Conservation (phyloP, 2,113 vertebrate genomes). For the Candoia aspera region DNA sequence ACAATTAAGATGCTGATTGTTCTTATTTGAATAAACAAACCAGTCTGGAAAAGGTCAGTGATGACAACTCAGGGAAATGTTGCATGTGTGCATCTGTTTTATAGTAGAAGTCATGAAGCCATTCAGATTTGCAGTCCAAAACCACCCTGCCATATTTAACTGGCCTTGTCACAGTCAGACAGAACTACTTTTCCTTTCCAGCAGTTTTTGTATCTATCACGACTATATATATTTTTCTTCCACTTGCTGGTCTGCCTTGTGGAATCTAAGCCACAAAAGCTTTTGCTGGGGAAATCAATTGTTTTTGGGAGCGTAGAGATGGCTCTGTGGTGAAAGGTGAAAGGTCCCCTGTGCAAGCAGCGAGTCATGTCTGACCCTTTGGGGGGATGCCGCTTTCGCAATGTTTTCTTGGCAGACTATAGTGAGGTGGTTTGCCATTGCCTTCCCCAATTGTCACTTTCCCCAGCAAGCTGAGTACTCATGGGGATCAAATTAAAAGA, state of each 20-base stretch:
- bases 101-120: not conserved
- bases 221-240: not conserved
- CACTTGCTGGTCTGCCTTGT: not conserved
- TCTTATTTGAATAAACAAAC: constrained; percentile 39
- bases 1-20: constrained; percentile 45
- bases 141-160: not conserved
- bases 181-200: not conserved
- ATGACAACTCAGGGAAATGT: not conserved
- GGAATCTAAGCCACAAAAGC: too few relatives aligned
- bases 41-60: not conserved
- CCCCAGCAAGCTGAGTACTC: too few relatives aligned
- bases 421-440: too few relatives aligned
- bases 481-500: not conserved
- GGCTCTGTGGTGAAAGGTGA: too few relatives aligned
- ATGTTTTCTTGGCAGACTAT: too few relatives aligned
- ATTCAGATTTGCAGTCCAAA: not conserved
- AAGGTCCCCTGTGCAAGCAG: too few relatives aligned
- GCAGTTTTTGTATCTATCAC: too few relatives aligned
- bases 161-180: not conserved
- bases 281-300: not conserved
- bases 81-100: not conserved
- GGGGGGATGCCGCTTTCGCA: too few relatives aligned
- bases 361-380: too few relatives aligned
- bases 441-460: too few relatives aligned
- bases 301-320: not conserved